Evolutionary conservation across 1,140 invertebrate genomes (phyloP).

Genomic region (Wiebesia pumilae): DNA sequence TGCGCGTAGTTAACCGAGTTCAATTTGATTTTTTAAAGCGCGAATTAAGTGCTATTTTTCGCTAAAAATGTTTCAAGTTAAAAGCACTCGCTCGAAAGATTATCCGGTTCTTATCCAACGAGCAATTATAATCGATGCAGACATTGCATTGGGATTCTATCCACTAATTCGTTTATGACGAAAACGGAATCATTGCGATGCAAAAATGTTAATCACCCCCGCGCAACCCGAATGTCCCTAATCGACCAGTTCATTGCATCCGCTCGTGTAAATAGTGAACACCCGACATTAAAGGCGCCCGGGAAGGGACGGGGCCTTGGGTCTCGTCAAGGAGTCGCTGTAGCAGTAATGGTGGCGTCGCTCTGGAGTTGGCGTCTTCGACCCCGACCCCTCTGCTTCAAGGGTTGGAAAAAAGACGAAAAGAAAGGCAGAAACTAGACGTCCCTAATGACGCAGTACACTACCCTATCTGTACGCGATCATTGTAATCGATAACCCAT

Average conservation of each 20-base stretch:
- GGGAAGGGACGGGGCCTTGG: constrained; percentile 19
- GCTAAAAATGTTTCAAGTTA: not conserved
- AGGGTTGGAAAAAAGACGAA: constrained; percentile 48
- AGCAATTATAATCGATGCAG: too few relatives aligned
- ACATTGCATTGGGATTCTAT: too few relatives aligned
- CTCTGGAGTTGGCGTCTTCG: constrained; percentile 47
- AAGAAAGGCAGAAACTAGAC: constrained; percentile 54
- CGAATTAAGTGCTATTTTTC: not conserved
- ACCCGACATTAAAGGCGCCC: not conserved
- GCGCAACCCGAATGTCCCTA: constrained; percentile 30
- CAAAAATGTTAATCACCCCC: constrained; percentile 27
- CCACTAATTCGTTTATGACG: not conserved
- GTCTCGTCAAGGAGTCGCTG: not conserved
- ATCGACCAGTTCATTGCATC: constrained; percentile 44
- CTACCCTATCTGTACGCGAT: constrained; percentile 61
- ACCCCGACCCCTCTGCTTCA: constrained; percentile 10
- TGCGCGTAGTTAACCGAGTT: not conserved
- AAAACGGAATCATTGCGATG: not conserved
- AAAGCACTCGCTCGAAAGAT: too few relatives aligned
- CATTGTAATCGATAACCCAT: constrained; percentile 70
- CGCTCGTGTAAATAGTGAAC: not conserved
- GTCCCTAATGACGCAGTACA: constrained; percentile 68
- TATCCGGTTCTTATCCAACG: too few relatives aligned
- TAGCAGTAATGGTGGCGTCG: not conserved
- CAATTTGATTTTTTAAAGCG: not conserved